phyloP scores from a whole-genome alignment of 30 jellyfish, hydroid and myxozoan species.

The Clytia hemisphaerica region DNA sequence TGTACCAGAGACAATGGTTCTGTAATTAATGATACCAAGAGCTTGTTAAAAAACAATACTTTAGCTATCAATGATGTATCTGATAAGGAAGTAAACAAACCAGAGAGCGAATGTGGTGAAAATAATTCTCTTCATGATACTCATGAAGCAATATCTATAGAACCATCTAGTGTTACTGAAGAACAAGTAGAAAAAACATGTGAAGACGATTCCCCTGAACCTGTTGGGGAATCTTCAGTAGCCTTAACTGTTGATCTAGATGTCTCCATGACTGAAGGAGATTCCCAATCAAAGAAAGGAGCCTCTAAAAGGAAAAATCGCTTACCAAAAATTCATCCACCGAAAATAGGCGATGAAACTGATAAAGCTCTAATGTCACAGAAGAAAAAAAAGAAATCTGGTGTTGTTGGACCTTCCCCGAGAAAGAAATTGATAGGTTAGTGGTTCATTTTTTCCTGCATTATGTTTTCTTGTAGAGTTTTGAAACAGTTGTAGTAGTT shows the following conservation, averaged over 20 bases:
- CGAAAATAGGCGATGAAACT: background rate
- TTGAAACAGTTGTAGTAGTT: no score
- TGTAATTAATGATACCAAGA: no score
- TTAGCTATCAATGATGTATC: no score
- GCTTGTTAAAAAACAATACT: no score
- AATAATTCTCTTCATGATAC: background rate
- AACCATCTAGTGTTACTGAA: background rate
- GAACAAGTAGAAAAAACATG: background rate
- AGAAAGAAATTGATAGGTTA: background rate
- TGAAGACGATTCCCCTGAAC: background rate
- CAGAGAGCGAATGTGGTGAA: no score
- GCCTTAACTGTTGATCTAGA: background rate
- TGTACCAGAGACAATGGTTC: no score
- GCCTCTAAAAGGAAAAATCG: slow-evolving; percentile 12
- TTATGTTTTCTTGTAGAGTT: no score
- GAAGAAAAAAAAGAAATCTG: background rate
- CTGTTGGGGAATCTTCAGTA: background rate
- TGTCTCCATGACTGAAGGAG: background rate
- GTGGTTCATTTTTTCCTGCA: background rate
- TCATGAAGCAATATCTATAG: background rate
- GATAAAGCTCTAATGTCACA: background rate
- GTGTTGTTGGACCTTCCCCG: background rate
- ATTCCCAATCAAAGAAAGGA: slow-evolving; percentile 5
- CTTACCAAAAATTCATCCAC: background rate
- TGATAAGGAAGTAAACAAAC: no score